Evolutionary conservation across 2,113 vertebrate genomes (phyloP).

Genomic region (Labrus mixtus): DNA sequence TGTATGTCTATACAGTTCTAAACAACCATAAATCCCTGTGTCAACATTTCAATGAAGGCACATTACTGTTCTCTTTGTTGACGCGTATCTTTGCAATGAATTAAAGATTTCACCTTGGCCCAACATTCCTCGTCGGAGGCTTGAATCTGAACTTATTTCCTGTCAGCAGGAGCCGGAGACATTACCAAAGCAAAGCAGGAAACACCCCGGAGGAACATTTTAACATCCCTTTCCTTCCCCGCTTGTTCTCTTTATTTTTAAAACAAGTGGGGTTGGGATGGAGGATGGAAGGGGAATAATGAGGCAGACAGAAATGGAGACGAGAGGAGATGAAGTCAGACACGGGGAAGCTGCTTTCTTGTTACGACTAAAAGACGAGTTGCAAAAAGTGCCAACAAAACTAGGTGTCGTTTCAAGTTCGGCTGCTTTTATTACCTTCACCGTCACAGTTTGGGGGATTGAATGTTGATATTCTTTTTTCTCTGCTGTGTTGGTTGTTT

Average conservation of each 20-base stretch:
- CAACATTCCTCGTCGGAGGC: conserved; percentile 16
- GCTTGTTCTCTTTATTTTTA: conserved; percentile 51
- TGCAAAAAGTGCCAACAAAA: conserved; percentile 11
- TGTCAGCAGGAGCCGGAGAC: conserved; percentile 42
- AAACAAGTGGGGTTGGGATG: conserved; percentile 17
- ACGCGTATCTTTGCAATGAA: background rate
- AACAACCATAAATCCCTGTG: background rate
- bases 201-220: conserved; percentile 59
- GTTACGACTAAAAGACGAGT: conserved; percentile 25
- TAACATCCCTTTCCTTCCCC: conserved; percentile 40
- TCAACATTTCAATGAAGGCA: background rate
- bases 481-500: conserved; percentile 28
- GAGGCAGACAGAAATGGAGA: conserved; percentile 34
- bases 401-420: conserved; percentile 22
- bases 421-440: conserved; percentile 31
- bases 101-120: background rate
- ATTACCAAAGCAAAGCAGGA: conserved; percentile 60
- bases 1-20: no score
- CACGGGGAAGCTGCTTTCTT: conserved; percentile 18
- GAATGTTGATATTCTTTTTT: conserved; percentile 46
- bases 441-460: conserved; percentile 31
- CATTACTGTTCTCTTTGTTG: background rate
- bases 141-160: conserved; percentile 41
- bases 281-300: conserved; percentile 23
- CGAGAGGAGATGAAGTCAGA: conserved; percentile 30